Base-by-base conservation (phyloP, 2,113 vertebrate species). In the Fulmarus glacialis region DNA sequence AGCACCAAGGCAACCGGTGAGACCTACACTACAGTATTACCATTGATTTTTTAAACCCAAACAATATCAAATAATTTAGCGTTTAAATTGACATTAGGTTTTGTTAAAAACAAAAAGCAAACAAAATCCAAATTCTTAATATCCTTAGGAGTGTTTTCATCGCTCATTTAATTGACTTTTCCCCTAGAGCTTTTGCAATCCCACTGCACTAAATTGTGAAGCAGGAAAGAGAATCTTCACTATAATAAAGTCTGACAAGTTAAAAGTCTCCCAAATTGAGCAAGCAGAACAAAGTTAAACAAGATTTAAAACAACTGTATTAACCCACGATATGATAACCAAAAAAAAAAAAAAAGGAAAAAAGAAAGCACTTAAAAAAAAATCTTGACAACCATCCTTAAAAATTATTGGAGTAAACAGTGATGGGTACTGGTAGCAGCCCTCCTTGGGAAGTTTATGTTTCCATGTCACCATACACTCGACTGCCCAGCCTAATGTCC, bases 191-290 rank as follows among this genome's bases (percentile, higher is more conserved):
- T 88, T 93, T 92, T 86, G 74, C 67, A 86, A 86, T 83, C 43
- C 71, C 63, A 60, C 62, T 68, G 82, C 83, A 82, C 72, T 48
- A 84, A 78, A 89, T 4, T 43, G 36, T 47, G 80, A 89, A 83
- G 70, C 20, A 38, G 53, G 73, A 89, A 94, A 91, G 86, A 93
- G 23, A 52, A 89, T 72, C 89, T 91, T 95, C 83, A 64, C 83
- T 64, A n/a, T 42, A 91, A 95, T 72, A 66, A 92, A 77, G 29
- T 34, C 68, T 94, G 89, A 90, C 86, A 92, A 90, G 88, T 81
- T 91, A 84, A 92, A 92, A 56, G 40, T 97, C 81, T 96, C 83
- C 60, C 70, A 87, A 92, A 95, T 3, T 68, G 48, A 82, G 83
- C 36, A 94, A 82, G 53, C 45, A 88, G 68, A 96, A 77, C 23